phyloP scores from a whole-genome alignment of 2,888 invertebrate species.

The Drosophila pseudotakahashii region DNA sequence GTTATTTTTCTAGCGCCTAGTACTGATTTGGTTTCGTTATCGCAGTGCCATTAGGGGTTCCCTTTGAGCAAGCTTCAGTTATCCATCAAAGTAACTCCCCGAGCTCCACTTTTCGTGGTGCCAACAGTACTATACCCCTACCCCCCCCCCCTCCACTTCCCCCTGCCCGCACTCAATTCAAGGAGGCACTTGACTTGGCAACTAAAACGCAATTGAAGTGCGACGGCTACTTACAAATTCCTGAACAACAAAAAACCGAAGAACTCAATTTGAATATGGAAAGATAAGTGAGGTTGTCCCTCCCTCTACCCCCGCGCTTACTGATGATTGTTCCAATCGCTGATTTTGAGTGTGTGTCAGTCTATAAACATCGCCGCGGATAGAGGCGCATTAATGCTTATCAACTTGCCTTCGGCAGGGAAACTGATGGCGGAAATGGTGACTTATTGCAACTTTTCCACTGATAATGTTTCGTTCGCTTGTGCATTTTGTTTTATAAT shows the following conservation, averaged over 20 bases:
- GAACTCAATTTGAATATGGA: constrained; percentile 63
- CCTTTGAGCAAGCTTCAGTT: constrained; percentile 54
- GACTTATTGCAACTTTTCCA: constrained; percentile 52
- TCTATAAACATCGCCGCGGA: constrained; percentile 52
- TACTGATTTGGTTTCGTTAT: constrained; percentile 48
- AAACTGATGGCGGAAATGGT: constrained; percentile 81
- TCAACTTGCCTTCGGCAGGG: constrained; percentile 47
- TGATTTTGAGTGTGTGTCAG: constrained; percentile 73
- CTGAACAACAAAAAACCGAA: constrained; percentile 21
- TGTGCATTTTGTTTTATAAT: constrained; percentile 64
- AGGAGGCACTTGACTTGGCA: constrained; percentile 61
- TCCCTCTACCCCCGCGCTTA: constrained; percentile 1
- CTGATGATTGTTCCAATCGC: constrained; percentile 76
- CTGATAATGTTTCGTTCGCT: constrained; percentile 55
- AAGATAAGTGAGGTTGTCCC: constrained; percentile 44
- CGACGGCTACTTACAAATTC: constrained; percentile 71
- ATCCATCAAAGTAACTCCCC: constrained; percentile 56
- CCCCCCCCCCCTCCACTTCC: not conserved
- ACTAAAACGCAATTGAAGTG: constrained; percentile 65
- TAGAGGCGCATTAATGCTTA: constrained; percentile 57
- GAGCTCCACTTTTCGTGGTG: constrained; percentile 7
- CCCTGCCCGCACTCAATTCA: constrained; percentile 15
- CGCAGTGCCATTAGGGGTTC: constrained; percentile 57
- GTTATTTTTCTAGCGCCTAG: not conserved
- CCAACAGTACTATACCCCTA: constrained; percentile 4